Conservation (phyloP, 1,140 invertebrate genomes). For the Mizuhopecten yessoensis region DNA sequence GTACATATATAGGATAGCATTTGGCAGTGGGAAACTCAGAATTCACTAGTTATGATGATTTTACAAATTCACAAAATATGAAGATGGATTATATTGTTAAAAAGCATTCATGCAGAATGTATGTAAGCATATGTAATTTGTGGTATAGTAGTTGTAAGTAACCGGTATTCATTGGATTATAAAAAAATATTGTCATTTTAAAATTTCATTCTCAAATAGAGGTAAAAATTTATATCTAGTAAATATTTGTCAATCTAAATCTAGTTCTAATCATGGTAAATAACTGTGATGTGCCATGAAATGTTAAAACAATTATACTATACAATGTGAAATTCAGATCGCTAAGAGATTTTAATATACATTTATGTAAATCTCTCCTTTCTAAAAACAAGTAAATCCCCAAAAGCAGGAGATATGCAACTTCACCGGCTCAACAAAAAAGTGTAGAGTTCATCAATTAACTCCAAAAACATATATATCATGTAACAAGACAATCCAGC, state of each 20-base stretch:
- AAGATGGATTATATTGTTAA: too few relatives aligned
- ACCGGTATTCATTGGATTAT: constrained; percentile 1
- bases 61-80: too few relatives aligned
- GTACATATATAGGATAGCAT: background rate
- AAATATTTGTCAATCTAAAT: constrained; percentile 12
- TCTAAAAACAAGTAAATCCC: background rate
- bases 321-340: constrained; percentile 16
- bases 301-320: background rate
- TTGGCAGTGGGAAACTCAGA: background rate
- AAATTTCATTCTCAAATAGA: background rate
- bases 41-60: background rate
- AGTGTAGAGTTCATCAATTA: background rate
- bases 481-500: background rate
- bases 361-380: background rate
- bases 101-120: background rate
- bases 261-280: background rate
- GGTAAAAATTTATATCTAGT: background rate
- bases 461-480: background rate
- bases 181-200: constrained; percentile 6
- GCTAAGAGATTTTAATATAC: background rate
- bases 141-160: background rate
- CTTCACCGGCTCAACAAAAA: constrained; percentile 19
- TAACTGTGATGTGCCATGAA: background rate
- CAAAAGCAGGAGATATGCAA: background rate
- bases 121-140: background rate